phyloP scores from a whole-genome alignment of 2,113 vertebrate genomes.

The Cathartes aura region DNA sequence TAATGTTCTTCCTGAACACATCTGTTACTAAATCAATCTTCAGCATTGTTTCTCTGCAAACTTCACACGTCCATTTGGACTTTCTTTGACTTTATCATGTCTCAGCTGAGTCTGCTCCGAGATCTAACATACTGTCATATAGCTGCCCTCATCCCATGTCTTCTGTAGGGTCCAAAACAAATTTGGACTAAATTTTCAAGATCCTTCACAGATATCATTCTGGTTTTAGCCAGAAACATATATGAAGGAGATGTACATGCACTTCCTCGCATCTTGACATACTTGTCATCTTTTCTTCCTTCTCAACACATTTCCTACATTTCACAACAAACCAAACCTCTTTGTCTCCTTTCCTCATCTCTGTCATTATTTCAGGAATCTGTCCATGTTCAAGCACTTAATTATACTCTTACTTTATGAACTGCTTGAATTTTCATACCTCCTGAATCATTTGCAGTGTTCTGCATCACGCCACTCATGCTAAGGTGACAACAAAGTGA shows the following conservation, averaged over 20 bases:
- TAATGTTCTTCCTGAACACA: constrained; percentile 43
- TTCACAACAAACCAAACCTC: neutral
- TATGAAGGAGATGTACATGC: neutral
- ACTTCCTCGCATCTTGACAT: neutral
- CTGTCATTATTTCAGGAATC: neutral
- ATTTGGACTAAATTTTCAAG: neutral
- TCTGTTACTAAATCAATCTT: constrained; percentile 49
- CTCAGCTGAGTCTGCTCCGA: neutral
- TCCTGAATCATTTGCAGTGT: neutral
- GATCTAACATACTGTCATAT: neutral
- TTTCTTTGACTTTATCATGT: neutral
- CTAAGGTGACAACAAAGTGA: neutral
- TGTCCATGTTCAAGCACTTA: neutral
- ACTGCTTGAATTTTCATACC: neutral
- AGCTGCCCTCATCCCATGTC: neutral
- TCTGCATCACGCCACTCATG: neutral
- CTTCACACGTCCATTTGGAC: neutral
- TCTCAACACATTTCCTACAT: neutral
- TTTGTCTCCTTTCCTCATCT: neutral
- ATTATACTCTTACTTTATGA: neutral
- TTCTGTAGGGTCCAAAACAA: neutral
- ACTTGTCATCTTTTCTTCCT: neutral
- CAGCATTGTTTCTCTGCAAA: neutral
- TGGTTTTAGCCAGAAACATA: neutral
- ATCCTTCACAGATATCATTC: neutral